Conservation (phyloP, 2,888 invertebrate genomes). For the Scrobipalpa atriplicella region DNA sequence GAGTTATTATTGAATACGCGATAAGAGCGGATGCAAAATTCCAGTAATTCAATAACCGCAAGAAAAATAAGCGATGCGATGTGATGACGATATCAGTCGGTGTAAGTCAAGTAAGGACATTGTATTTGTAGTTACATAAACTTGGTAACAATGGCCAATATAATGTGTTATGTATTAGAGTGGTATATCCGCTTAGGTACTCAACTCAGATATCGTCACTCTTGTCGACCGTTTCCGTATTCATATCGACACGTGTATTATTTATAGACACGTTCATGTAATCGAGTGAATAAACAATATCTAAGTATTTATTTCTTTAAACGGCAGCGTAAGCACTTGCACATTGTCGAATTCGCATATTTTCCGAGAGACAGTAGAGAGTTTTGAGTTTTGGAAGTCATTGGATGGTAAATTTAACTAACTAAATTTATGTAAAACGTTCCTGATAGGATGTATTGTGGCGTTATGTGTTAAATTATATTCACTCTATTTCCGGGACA, state of each 20-base stretch:
- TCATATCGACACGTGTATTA: constrained; percentile 29
- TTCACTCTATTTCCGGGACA: no score
- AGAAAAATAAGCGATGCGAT: constrained; percentile 13
- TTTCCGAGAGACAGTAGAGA: no score
- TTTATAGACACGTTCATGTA: constrained; percentile 18
- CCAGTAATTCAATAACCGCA: constrained; percentile 11
- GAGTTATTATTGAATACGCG: background rate
- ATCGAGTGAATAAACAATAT: constrained; percentile 23
- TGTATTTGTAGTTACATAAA: constrained; percentile 18
- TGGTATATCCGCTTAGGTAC: constrained; percentile 21
- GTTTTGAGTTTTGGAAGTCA: no score
- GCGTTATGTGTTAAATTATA: no score
- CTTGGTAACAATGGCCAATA: constrained; percentile 20
- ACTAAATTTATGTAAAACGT: no score
- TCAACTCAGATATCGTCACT: constrained; percentile 22
- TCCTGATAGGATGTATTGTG: no score
- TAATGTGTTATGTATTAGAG: background rate
- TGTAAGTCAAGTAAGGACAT: background rate
- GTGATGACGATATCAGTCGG: background rate
- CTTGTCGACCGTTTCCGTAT: constrained; percentile 20
- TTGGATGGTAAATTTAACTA: no score
- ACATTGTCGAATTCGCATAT: no score
- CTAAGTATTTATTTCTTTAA: background rate
- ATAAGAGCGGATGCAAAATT: constrained; percentile 20
- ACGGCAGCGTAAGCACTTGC: no score